phyloP scores from a whole-genome alignment of 2,888 invertebrate genomes.

The Polydrusus pterygomalis region DNA sequence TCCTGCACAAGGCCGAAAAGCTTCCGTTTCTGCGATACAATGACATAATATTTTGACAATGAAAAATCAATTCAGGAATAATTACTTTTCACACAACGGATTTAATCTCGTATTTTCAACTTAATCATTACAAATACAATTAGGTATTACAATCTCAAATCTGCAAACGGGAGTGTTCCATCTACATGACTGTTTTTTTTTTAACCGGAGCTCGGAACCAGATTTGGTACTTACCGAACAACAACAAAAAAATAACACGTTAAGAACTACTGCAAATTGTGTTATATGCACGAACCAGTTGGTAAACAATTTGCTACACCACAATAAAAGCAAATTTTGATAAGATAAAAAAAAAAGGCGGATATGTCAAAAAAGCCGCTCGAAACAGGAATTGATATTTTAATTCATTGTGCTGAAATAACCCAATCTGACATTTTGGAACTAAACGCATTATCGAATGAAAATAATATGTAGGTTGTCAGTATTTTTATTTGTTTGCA shows the following conservation, averaged over 20 bases:
- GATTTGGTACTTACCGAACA: neutral
- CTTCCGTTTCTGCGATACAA: too few species aligned
- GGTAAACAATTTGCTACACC: conserved; percentile 7
- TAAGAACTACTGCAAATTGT: neutral
- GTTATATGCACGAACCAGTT: conserved; percentile 11
- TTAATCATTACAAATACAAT: neutral
- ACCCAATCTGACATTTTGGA: neutral
- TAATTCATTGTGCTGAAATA: neutral
- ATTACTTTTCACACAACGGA: neutral
- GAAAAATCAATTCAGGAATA: neutral
- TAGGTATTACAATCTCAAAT: neutral
- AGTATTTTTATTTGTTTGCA: neutral
- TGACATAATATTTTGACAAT: too few species aligned
- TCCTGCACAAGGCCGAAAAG: too few species aligned
- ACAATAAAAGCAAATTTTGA: conserved; percentile 7
- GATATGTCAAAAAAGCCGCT: neutral
- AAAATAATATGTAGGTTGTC: too few species aligned
- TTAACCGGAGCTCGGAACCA: conserved; percentile 5
- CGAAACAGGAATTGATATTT: conserved; percentile 12
- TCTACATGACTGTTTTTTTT: neutral
- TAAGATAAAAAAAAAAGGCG: conserved; percentile 10
- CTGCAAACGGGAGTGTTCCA: neutral
- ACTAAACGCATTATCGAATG: neutral
- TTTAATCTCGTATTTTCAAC: neutral
- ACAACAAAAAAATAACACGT: neutral